These are phyloP conservation scores for Centropus bengalensis DNA, from an alignment of 2,113 vertebrate genomes.

Conservation along the genomic window DNA sequence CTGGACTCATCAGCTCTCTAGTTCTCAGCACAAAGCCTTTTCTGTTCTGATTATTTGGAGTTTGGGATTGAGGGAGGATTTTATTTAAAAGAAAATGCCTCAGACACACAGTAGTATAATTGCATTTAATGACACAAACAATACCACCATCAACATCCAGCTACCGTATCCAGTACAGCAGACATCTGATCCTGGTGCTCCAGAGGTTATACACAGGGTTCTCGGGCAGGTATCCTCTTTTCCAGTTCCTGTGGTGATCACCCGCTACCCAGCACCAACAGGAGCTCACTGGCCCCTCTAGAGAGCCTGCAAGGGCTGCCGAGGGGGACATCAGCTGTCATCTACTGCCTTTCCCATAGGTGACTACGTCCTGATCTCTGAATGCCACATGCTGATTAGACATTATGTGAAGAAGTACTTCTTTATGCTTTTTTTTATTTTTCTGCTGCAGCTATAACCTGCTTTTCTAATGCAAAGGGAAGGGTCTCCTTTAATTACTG, in stretches of 20 bases:
- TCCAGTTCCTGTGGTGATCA: neutral
- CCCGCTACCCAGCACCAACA: neutral
- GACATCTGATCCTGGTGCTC: neutral
- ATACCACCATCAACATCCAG: neutral
- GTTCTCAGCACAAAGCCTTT: neutral
- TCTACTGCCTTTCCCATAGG: neutral
- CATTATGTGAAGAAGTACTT: neutral
- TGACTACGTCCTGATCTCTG: neutral
- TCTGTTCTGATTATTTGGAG: neutral
- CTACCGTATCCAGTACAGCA: neutral
- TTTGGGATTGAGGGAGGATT: neutral
- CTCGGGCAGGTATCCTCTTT: neutral
- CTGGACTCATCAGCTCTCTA: neutral
- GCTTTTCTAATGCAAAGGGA: neutral
- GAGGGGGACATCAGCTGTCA: neutral
- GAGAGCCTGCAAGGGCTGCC: neutral
- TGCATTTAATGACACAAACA: neutral
- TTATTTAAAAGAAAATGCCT: neutral
- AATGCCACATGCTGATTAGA: neutral
- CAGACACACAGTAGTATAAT: neutral
- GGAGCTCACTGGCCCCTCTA: neutral
- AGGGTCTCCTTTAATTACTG: neutral
- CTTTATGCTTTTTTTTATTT: neutral
- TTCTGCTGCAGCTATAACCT: neutral
- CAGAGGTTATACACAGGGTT: neutral